A percentile compares a stretch with the other conserved stretches of the same genome.
Conservation (phyloP, 2,113 vertebrate genomes). For the Ptyas mucosa region DNA sequence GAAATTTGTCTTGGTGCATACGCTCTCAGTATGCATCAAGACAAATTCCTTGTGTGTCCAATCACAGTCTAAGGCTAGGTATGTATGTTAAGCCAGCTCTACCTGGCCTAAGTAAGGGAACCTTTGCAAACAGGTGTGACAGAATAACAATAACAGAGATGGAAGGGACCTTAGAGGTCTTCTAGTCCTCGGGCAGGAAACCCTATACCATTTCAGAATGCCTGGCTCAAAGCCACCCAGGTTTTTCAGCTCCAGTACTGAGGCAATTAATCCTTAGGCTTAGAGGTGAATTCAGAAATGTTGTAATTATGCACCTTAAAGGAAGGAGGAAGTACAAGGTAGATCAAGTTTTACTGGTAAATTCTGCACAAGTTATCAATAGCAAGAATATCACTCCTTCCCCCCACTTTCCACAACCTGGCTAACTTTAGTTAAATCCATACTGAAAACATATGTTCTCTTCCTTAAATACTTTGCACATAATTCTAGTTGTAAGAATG, state of each 20-base stretch:
- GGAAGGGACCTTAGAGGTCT: no score
- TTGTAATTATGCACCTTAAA: background rate
- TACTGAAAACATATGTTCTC: background rate
- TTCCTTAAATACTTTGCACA: background rate
- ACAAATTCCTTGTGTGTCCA: no score
- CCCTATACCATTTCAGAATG: background rate
- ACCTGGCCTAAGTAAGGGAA: background rate
- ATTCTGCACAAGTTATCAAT: background rate
- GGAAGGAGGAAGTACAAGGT: background rate
- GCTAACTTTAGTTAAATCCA: background rate
- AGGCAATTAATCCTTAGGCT: background rate
- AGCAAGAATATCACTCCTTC: background rate
- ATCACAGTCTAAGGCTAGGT: background rate
- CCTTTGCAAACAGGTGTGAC: background rate
- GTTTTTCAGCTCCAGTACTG: background rate
- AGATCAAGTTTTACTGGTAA: background rate
- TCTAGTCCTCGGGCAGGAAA: no score
- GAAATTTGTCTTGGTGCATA: no score
- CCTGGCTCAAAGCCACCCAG: background rate
- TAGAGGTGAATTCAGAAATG: background rate
- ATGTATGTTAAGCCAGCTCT: background rate
- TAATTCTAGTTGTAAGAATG: background rate
- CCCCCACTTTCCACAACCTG: no score
- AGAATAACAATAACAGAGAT: background rate
- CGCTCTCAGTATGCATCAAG: no score